Evolutionary conservation across 64 coral and sea anemone species (phyloP).

Genomic region (Stichodactyla mertensii): DNA sequence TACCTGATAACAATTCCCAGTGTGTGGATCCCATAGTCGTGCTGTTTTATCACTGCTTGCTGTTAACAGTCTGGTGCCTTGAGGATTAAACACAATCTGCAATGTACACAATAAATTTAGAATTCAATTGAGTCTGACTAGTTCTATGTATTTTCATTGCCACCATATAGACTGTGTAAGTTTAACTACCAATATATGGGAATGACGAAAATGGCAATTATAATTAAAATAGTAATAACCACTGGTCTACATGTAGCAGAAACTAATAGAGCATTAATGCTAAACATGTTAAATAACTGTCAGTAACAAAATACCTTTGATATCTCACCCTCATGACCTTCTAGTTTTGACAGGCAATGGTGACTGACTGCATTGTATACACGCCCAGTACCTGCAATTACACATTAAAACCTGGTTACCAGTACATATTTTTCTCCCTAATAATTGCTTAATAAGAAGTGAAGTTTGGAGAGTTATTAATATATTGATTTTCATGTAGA

Average conservation of each 20-base stretch:
- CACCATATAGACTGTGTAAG: too few relatives aligned
- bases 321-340: slow-evolving; percentile 97
- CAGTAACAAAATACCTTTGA: slow-evolving; percentile 62
- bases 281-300: background rate
- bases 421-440: too few relatives aligned
- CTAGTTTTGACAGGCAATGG: slow-evolving; percentile 91
- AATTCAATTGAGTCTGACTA: background rate
- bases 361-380: slow-evolving; percentile 92
- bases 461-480: too few relatives aligned
- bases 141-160: background rate
- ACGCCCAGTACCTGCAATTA: slow-evolving; percentile 72
- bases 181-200: too few relatives aligned
- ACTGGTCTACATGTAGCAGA: background rate
- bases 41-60: slow-evolving; percentile 96
- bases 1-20: slow-evolving; percentile 90
- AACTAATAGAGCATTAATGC: background rate
- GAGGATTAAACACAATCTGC: slow-evolving; percentile 90
- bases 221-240: too few relatives aligned
- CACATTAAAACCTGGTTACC: too few relatives aligned
- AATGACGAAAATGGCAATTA: too few relatives aligned
- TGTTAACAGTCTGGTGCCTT: slow-evolving; percentile 84
- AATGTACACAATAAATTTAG: background rate
- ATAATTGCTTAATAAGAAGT: too few relatives aligned
- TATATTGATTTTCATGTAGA: too few relatives aligned
- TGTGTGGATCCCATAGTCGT: slow-evolving; percentile 81